Evolutionary conservation across 2,113 vertebrate species (phyloP).

Genomic region (Benitochromis conjunctus): DNA sequence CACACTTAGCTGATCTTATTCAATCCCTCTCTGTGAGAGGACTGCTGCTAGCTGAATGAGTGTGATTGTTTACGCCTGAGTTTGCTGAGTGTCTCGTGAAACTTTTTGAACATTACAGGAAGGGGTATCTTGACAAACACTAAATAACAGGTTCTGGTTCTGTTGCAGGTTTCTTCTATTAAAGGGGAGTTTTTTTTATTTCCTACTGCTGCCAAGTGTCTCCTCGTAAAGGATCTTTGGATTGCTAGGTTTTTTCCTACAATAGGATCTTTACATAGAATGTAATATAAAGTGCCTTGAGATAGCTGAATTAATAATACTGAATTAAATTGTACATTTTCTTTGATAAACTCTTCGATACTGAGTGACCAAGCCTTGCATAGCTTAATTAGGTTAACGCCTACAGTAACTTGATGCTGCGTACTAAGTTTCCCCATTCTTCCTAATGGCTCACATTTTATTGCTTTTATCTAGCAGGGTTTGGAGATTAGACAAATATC

Average conservation of each 20-base stretch:
- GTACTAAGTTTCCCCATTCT: rapidly evolving
- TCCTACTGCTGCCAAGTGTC: rapidly evolving
- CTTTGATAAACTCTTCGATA: neutral
- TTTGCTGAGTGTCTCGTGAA: neutral
- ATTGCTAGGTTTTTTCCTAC: neutral
- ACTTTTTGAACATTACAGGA: neutral
- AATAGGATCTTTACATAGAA: neutral
- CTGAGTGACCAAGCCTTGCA: neutral
- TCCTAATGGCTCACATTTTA: neutral
- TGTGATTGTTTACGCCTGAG: neutral
- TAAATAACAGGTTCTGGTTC: rapidly evolving
- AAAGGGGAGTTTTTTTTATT: neutral
- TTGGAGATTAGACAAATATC: neutral
- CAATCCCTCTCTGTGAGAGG: neutral
- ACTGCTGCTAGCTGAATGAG: neutral
- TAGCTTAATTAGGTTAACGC: neutral
- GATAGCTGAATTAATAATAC: neutral
- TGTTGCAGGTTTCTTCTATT: neutral
- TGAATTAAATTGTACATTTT: neutral
- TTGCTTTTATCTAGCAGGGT: neutral
- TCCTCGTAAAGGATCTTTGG: neutral
- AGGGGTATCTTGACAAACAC: neutral
- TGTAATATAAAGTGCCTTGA: neutral
- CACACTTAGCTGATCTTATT: neutral
- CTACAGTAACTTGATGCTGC: neutral